Evolutionary conservation across 2,113 vertebrate genomes (phyloP), one percentile per base, ranked within the genome.

Genomic region (Henicopernis longicauda): DNA sequence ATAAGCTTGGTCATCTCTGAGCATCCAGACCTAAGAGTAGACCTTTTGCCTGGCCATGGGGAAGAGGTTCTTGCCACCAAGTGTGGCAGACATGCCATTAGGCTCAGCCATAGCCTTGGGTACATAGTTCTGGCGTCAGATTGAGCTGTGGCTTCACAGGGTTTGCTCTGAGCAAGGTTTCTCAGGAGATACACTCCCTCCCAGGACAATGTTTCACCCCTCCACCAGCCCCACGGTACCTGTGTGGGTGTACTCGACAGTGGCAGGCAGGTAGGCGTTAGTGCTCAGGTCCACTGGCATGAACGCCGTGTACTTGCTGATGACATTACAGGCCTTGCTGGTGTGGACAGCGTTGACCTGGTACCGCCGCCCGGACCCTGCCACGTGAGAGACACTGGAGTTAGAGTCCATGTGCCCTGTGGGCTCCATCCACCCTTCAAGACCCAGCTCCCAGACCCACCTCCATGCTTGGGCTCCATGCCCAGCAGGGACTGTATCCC

Each of bases 261-360:
- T 77, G 0, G 97, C 98, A 63, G 98, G 99, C 96, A 99, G 97
- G 98, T 99, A 99, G 82, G 96, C 94, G 74, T 98, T 99, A 87
- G 97, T 99, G 98, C 99, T 99, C 87, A 99, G 96, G 92, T 99
- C 99, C 62, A 99, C 98, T 0, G 99, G 99, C 69, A 99, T 89
- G 2, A 99, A 99, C 0, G 97, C 98, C 0, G 99, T 99, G 98
- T 99, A 99, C 96, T 99, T 99, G 98, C 99, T 99, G 96, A 99
- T 98, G 90, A 99, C 59, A 4, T 99, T 99, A 90, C 99, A 99
- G 85, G 99, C 98, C 76, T 99, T 99, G 98, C 99, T 99, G 96
- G 99, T 99, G 93, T 99, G 99, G 80, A 99, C 98, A 2, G 99
- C 98, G 0, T 97, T 99, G 58, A 98, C 79, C 92, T 99, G 99